phyloP scores from a whole-genome alignment of 2,113 vertebrate species.

The Callipepla californica region DNA sequence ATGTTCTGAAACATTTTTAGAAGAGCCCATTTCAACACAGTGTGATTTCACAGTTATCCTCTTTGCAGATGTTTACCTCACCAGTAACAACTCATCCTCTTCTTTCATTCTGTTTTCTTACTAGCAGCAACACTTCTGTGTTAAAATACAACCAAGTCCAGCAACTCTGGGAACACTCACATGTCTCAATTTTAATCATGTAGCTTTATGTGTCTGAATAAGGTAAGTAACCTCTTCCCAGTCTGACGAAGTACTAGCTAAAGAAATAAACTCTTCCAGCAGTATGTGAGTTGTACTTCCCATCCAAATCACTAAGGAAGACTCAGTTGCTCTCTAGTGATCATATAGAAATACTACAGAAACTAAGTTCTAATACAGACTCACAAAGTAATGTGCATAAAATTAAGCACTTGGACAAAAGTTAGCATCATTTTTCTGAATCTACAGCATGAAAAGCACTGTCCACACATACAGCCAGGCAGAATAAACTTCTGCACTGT shows the following conservation, averaged over 20 bases:
- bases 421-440: neutral
- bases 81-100: neutral
- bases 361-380: neutral
- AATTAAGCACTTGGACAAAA: neutral
- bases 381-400: neutral
- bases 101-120: neutral
- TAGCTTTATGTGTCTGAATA: neutral
- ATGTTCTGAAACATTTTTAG: neutral
- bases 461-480: neutral
- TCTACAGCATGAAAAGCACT: neutral
- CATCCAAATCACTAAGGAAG: neutral
- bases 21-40: neutral
- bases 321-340: neutral
- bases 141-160: constrained; percentile 9
- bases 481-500: neutral
- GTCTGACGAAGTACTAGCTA: neutral
- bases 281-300: neutral
- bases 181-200: too few species aligned
- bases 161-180: too few species aligned
- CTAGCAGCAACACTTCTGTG: neutral
- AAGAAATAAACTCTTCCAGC: neutral
- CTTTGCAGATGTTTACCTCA: neutral
- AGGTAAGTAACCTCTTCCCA: neutral
- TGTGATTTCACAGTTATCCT: neutral
- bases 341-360: neutral